Conservation (phyloP, 2,888 invertebrate species). For the Andricus quercusramuli region DNA sequence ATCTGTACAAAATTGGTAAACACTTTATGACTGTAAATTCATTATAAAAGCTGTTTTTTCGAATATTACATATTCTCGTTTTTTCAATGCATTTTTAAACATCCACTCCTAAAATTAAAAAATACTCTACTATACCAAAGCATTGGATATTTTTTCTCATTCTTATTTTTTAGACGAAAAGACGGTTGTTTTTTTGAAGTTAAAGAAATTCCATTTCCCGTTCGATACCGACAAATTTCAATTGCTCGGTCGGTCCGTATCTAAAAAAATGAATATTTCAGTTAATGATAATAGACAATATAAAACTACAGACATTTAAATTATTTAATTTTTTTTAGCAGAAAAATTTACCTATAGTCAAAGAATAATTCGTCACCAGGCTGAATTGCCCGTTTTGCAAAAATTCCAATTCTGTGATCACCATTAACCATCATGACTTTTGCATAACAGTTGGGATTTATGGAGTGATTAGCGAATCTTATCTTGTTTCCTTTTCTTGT, state of each 20-base stretch:
- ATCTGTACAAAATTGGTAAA: background rate
- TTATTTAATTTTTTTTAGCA: no score
- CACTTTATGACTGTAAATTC: background rate
- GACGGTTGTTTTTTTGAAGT: constrained; percentile 59
- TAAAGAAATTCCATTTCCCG: constrained; percentile 96
- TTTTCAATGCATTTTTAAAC: background rate
- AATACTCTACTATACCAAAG: background rate
- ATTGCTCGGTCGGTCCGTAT: constrained; percentile 98
- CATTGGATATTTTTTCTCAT: background rate
- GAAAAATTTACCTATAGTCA: constrained; percentile 88
- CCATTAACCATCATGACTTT: constrained; percentile 99
- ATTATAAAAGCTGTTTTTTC: background rate
- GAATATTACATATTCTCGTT: background rate
- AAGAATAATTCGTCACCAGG: constrained; percentile 99
- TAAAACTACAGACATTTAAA: no score
- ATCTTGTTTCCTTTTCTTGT: constrained; percentile 99
- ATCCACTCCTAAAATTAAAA: background rate
- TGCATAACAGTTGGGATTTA: constrained; percentile 99
- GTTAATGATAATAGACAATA: no score
- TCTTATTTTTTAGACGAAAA: background rate
- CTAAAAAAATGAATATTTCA: constrained; percentile 79
- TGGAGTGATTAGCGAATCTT: constrained; percentile 99
- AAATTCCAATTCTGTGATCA: constrained; percentile 96
- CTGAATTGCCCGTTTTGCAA: constrained; percentile 97
- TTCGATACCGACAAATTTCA: constrained; percentile 99